phyloP scores from a whole-genome alignment of 1,140 invertebrate species.

The Anastrepha ludens region DNA sequence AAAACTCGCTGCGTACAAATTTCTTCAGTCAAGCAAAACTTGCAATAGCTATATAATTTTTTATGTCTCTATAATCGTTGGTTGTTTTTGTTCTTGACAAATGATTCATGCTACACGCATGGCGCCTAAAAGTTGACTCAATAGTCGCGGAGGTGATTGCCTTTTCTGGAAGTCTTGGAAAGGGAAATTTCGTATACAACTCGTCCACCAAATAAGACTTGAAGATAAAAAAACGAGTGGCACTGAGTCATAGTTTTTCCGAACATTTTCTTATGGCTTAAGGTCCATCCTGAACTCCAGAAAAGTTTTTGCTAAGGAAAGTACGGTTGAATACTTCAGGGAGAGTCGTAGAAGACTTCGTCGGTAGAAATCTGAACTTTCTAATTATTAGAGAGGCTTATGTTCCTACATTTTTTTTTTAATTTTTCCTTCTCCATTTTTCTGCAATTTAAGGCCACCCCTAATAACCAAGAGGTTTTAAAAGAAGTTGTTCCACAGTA shows the following conservation, averaged over 20 bases:
- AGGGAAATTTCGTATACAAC: neutral
- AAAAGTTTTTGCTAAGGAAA: too few relatives aligned
- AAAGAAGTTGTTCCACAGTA: too few relatives aligned
- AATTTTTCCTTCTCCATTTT: too few relatives aligned
- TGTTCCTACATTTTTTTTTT: too few relatives aligned
- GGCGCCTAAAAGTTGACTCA: conserved; percentile 13
- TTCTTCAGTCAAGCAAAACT: neutral
- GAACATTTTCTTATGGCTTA: too few relatives aligned
- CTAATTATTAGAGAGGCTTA: too few relatives aligned
- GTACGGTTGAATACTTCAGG: too few relatives aligned
- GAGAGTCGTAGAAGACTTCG: too few relatives aligned
- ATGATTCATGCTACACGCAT: conserved; percentile 10
- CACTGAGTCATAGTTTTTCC: neutral
- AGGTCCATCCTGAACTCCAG: too few relatives aligned
- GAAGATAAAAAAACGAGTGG: neutral
- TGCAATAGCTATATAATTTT: neutral
- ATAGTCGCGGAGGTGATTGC: neutral
- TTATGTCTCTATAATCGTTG: neutral
- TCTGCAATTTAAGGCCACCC: too few relatives aligned
- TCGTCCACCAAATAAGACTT: neutral
- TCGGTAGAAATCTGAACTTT: too few relatives aligned
- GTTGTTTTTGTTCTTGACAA: neutral
- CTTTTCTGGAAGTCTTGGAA: neutral
- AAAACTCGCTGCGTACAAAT: neutral
- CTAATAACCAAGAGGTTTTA: too few relatives aligned